Percentiles rank a stretch among this genome's conserved stretches.
Evolutionary conservation across 2,113 vertebrate genomes (phyloP).

Genomic region (Clarias magur): DNA sequence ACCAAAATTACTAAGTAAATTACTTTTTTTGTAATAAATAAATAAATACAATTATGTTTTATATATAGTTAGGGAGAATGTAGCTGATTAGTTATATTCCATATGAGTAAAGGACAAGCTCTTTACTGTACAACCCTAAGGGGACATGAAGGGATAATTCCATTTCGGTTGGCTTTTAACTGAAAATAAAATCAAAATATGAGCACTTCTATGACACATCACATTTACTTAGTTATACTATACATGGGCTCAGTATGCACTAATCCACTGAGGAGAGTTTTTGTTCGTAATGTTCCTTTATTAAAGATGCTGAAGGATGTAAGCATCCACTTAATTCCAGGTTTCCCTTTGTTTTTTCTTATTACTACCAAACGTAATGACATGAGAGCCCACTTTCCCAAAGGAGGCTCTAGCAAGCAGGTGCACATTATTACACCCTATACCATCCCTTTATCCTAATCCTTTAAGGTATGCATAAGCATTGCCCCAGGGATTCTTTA

Average conservation of each 20-base stretch:
- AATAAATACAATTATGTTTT: not conserved
- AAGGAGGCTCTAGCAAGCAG: constrained; percentile 43
- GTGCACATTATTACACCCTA: constrained; percentile 38
- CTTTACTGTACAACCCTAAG: too few species aligned
- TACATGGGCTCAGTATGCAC: not conserved
- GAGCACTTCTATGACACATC: not conserved
- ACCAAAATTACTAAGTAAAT: too few species aligned
- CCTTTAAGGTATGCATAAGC: constrained; percentile 68
- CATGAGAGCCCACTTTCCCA: constrained; percentile 19
- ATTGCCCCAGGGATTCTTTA: constrained; percentile 59
- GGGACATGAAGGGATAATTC: not conserved
- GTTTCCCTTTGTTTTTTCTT: constrained; percentile 1
- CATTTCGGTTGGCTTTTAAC: not conserved
- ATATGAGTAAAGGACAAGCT: not conserved
- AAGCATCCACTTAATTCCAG: constrained; percentile 17
- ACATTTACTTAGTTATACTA: not conserved
- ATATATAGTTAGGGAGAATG: not conserved
- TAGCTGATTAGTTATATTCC: not conserved
- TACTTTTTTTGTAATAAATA: too few species aligned
- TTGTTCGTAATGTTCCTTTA: not conserved
- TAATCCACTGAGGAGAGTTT: not conserved
- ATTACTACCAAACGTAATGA: constrained; percentile 21
- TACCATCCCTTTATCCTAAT: constrained; percentile 49
- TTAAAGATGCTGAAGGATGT: not conserved
- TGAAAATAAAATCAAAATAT: not conserved